These are phyloP conservation scores for Pandemis heparana DNA, from an alignment of 2,888 invertebrate genomes.

Conservation along the genomic window DNA sequence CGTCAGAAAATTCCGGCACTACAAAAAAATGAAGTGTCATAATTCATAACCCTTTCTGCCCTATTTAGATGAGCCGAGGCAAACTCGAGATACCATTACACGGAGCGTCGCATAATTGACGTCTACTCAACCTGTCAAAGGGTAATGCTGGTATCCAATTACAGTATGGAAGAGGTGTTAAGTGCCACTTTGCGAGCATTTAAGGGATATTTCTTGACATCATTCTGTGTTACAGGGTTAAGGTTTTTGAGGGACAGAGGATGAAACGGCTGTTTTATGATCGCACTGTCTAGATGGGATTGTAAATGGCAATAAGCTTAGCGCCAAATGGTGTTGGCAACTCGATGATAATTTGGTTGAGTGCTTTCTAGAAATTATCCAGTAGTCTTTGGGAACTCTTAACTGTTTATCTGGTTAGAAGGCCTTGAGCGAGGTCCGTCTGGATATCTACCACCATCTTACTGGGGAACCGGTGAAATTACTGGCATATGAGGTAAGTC, in stretches of 20 bases:
- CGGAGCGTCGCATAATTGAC: conserved; percentile 68
- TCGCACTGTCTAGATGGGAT: conserved; percentile 31
- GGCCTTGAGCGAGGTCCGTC: no score
- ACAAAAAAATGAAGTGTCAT: conserved; percentile 40
- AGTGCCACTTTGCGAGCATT: conserved; percentile 58
- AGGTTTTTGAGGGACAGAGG: conserved; percentile 45
- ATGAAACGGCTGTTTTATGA: conserved; percentile 40
- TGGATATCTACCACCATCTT: no score
- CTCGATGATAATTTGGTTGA: background rate
- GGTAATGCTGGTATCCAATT: conserved; percentile 70
- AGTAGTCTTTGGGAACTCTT: background rate
- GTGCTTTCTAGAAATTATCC: background rate
- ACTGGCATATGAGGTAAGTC: no score
- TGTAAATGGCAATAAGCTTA: conserved; percentile 28
- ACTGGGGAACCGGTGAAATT: no score
- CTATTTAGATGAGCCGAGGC: conserved; percentile 48
- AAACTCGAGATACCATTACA: conserved; percentile 55
- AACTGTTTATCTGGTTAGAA: no score
- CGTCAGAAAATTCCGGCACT: conserved; percentile 24
- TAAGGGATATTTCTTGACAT: conserved; percentile 49
- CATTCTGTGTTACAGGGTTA: conserved; percentile 54
- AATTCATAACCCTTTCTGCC: conserved; percentile 36
- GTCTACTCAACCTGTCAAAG: conserved; percentile 70
- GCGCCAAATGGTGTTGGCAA: conserved; percentile 25
- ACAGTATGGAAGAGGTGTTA: conserved; percentile 59